These are phyloP conservation scores for Coptodon bakossiorum DNA, from an alignment of 2,113 vertebrate species.

Conservation along the genomic window DNA sequence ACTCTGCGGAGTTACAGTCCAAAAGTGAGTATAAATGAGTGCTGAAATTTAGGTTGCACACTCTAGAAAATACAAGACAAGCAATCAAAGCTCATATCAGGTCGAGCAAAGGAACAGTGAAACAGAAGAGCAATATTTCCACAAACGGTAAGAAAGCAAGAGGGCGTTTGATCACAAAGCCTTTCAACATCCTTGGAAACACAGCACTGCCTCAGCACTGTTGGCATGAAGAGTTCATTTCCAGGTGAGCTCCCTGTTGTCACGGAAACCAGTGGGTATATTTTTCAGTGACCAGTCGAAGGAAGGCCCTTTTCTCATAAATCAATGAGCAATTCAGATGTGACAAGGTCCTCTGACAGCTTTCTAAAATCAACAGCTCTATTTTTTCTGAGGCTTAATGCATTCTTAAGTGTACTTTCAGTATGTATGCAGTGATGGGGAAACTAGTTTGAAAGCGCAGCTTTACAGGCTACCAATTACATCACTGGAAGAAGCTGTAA, in stretches of 20 bases:
- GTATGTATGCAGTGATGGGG: neutral
- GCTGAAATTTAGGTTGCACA: neutral
- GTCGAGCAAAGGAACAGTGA: neutral
- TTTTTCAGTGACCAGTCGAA: neutral
- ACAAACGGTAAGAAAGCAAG: neutral
- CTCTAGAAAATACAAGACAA: neutral
- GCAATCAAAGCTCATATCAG: neutral
- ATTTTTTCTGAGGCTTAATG: neutral
- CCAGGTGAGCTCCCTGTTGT: constrained; percentile 27
- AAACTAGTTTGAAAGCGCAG: neutral
- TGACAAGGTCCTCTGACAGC: neutral
- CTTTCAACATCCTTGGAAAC: neutral
- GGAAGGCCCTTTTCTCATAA: constrained; percentile 2
- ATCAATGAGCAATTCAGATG: neutral
- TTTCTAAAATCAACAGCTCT: neutral
- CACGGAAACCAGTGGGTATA: constrained; percentile 21
- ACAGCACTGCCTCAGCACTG: neutral
- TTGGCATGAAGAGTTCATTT: constrained; percentile 22
- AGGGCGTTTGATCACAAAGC: constrained; percentile 6
- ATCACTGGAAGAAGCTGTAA: neutral
- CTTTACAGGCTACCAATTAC: neutral
- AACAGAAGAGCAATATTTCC: constrained; percentile 3
- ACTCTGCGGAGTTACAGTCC: neutral
- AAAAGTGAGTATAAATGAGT: neutral
- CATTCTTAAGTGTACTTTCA: neutral